Conservation (phyloP, 2,113 vertebrate genomes). For the Zeus faber region DNA sequence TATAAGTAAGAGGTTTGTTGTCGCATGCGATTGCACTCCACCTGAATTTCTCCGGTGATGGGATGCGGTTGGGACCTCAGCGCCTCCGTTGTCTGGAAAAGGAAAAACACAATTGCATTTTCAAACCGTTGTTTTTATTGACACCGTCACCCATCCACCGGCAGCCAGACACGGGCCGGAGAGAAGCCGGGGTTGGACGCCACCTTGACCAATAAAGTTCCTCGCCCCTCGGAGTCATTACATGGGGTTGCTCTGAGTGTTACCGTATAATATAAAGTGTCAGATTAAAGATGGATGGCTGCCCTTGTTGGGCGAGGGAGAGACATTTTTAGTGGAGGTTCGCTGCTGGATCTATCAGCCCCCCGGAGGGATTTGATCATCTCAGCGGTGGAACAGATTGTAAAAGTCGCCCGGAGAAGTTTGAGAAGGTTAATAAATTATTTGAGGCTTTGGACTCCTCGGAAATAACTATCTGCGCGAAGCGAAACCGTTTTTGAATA, state of each 20-base stretch:
- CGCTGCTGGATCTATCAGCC: conserved; percentile 12
- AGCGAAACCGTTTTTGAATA: too few relatives aligned
- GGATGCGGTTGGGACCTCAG: conserved; percentile 81
- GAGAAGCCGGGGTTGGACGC: too few relatives aligned
- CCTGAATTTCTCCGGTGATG: conserved; percentile 98
- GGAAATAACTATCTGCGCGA: background rate
- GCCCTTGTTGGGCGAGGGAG: conserved; percentile 2
- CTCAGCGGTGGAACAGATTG: conserved; percentile 13
- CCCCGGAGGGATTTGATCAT: conserved; percentile 22
- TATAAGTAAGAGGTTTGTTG: too few relatives aligned
- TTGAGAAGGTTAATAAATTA: background rate
- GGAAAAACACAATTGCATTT: too few relatives aligned
- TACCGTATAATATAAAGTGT: conserved; percentile 14
- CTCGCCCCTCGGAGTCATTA: too few relatives aligned
- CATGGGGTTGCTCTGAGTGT: too few relatives aligned
- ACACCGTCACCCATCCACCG: too few relatives aligned
- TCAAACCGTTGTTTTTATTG: too few relatives aligned
- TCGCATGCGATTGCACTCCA: too few relatives aligned
- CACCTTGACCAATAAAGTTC: too few relatives aligned
- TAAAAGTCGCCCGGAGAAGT: background rate
- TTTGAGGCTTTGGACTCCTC: background rate
- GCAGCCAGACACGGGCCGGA: too few relatives aligned
- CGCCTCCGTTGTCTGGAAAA: conserved; percentile 80
- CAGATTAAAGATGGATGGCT: conserved; percentile 8
- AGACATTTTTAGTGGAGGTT: conserved; percentile 16